phyloP scores from a whole-genome alignment of 2,797 vertebrate species.

The Loris lydekkerianus region DNA sequence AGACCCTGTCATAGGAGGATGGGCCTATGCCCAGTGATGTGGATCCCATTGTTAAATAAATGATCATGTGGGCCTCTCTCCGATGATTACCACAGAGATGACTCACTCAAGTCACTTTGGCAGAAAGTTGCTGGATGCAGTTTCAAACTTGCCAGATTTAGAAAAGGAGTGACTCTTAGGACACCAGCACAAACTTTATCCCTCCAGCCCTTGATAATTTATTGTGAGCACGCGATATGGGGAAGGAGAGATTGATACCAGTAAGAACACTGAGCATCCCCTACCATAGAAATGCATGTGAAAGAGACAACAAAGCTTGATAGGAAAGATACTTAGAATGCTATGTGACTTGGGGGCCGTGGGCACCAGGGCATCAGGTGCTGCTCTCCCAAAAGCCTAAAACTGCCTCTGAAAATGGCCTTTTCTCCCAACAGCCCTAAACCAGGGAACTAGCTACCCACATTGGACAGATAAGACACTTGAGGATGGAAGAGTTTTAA shows the following conservation, averaged over 20 bases:
- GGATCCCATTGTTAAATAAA: not conserved
- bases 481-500: not conserved
- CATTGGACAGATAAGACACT: not conserved
- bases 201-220: not conserved
- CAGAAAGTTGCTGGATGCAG: not conserved
- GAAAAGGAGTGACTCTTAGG: not conserved
- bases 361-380: not conserved
- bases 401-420: too few relatives aligned
- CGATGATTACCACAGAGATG: not conserved
- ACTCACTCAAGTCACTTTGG: not conserved
- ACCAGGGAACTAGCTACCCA: not conserved
- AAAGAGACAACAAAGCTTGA: not conserved
- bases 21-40: not conserved
- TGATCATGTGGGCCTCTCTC: not conserved
- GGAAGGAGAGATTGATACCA: not conserved
- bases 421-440: not conserved
- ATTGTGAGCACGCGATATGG: not conserved
- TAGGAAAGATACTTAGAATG: not conserved
- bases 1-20: not conserved
- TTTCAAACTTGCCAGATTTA: not conserved
- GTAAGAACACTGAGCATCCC: not conserved
- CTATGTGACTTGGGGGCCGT: not conserved
- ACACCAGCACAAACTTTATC: not conserved
- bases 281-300: not conserved
- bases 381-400: too few relatives aligned